Conservation (phyloP, 2,797 vertebrate species). For the Pelodytes ibericus region DNA sequence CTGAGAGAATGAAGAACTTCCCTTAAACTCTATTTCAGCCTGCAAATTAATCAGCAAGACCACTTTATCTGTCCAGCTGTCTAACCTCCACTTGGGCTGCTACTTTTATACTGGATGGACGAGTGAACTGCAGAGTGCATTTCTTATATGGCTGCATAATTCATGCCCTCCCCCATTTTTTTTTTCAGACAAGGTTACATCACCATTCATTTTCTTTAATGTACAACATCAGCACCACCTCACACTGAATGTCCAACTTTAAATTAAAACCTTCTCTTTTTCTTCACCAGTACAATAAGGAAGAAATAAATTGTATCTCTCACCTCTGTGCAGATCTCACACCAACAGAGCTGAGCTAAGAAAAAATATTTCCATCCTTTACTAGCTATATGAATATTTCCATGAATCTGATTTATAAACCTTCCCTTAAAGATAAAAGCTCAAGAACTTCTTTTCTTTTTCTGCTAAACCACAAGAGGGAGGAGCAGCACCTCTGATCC, state of each 20-base stretch:
- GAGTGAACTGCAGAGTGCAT: constrained; percentile 64
- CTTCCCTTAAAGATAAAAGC: background rate
- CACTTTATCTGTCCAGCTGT: background rate
- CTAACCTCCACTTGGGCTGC: constrained; percentile 56
- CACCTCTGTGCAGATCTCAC: constrained; percentile 21
- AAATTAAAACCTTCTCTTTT: constrained; percentile 16
- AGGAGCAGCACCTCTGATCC: background rate
- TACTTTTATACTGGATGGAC: constrained; percentile 70
- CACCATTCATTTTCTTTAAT: constrained; percentile 55
- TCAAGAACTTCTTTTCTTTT: background rate
- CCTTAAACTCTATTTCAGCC: background rate
- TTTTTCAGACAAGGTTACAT: constrained; percentile 67
- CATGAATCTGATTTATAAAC: background rate
- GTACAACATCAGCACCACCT: constrained; percentile 36
- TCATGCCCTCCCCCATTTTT: constrained; percentile 44
- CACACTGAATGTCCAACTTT: constrained; percentile 16
- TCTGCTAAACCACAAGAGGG: constrained; percentile 24
- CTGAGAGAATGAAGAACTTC: background rate
- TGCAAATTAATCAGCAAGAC: no score
- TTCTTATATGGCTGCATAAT: constrained; percentile 56
- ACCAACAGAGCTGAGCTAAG: constrained; percentile 13
- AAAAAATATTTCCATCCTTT: constrained; percentile 17
- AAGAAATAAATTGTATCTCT: background rate
- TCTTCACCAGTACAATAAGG: background rate
- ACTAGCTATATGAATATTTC: background rate